Evolutionary conservation across 1,140 invertebrate species (phyloP).

Genomic region (Neocloeon triangulifer): DNA sequence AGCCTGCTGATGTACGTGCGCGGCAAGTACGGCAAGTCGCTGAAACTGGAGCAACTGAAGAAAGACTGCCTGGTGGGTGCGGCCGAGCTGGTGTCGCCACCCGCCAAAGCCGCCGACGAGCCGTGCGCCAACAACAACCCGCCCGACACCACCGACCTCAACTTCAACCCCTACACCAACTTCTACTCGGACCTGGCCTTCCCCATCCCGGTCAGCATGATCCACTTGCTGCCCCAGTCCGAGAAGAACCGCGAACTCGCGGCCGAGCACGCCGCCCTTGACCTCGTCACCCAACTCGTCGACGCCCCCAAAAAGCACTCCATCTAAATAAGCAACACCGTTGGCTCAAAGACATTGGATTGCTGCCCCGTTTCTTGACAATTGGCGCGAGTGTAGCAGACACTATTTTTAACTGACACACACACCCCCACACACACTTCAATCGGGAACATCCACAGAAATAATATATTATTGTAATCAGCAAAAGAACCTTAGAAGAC

Average conservation of each 20-base stretch:
- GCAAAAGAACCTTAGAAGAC: too few relatives aligned
- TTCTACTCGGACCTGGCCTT: conserved; percentile 67
- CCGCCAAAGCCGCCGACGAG: conserved; percentile 26
- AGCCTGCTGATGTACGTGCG: conserved; percentile 75
- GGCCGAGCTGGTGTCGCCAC: conserved; percentile 23
- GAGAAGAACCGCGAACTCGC: conserved; percentile 36
- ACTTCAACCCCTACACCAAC: conserved; percentile 37
- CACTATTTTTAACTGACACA: too few relatives aligned
- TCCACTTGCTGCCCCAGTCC: conserved; percentile 50
- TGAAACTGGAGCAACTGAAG: conserved; percentile 64
- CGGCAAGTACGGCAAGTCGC: conserved; percentile 75
- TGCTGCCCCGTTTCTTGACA: too few relatives aligned
- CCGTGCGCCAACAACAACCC: conserved; percentile 29
- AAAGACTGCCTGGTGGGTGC: conserved; percentile 53
- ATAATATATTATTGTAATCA: too few relatives aligned
- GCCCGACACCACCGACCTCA: conserved; percentile 15
- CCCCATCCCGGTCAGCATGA: conserved; percentile 60
- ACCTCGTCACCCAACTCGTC: too few relatives aligned
- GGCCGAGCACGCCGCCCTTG: background rate
- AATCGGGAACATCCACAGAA: too few relatives aligned
- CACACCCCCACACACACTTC: too few relatives aligned
- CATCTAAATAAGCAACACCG: too few relatives aligned
- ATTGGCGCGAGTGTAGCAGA: too few relatives aligned
- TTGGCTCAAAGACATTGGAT: too few relatives aligned
- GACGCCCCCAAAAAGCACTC: too few relatives aligned